These are phyloP conservation scores for Montipora capricornis DNA, from an alignment of 64 coral and sea anemone species.

Conservation along the genomic window DNA sequence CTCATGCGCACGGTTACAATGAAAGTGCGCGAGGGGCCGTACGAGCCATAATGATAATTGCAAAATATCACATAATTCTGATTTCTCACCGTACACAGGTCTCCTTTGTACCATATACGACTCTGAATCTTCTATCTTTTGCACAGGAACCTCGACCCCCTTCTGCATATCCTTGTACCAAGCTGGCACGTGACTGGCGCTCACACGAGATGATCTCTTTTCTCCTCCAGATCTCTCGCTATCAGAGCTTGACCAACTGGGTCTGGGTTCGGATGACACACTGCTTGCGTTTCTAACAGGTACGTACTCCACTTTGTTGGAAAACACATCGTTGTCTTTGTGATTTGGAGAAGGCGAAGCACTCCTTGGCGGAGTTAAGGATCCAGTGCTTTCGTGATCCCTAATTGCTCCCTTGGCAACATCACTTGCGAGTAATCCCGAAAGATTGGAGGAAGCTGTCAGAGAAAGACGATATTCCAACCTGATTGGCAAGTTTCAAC, in stretches of 20 bases:
- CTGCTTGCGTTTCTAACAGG: conserved; percentile 29
- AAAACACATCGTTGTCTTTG: conserved; percentile 68
- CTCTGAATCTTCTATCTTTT: conserved; percentile 83
- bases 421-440: conserved; percentile 85
- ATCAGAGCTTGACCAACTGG: conserved; percentile 25
- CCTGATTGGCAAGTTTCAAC: too few species aligned
- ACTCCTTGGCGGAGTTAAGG: conserved; percentile 31
- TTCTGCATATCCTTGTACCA: conserved; percentile 96
- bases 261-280: conserved; percentile 39
- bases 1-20: too few species aligned
- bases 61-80: too few species aligned
- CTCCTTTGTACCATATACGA: conserved; percentile 83
- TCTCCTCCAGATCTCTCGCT: not conserved
- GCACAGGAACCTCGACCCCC: conserved; percentile 75
- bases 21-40: too few species aligned
- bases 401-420: conserved; percentile 42
- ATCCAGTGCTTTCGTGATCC: conserved; percentile 19
- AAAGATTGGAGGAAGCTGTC: conserved; percentile 85
- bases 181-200: conserved; percentile 61
- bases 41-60: too few species aligned
- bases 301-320: conserved; percentile 42
- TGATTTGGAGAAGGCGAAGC: conserved; percentile 32
- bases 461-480: not conserved
- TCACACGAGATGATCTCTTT: not conserved
- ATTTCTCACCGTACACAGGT: conserved; percentile 78